Evolutionary conservation across 2,797 vertebrate species (phyloP).

Genomic region (Mionectes olivaceus): DNA sequence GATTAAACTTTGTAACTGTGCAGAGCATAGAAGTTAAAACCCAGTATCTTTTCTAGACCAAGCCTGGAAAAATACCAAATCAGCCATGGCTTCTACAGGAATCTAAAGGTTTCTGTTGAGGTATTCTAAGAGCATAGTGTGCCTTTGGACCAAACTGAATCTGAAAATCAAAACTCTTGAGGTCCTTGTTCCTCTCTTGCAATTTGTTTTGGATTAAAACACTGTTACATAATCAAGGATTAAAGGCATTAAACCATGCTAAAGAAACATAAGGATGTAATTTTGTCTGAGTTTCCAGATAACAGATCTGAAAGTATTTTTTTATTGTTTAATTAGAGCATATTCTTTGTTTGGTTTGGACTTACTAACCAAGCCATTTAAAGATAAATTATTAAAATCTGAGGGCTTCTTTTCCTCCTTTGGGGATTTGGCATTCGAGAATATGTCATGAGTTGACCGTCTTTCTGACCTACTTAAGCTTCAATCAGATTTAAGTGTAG

Average conservation of each 20-base stretch:
- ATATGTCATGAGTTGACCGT: neutral
- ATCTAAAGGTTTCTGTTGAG: neutral
- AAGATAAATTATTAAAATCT: neutral
- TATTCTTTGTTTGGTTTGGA: neutral
- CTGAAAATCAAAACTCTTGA: neutral
- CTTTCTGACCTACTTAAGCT: neutral
- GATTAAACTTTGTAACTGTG: neutral
- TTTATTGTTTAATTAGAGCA: neutral
- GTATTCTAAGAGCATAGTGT: neutral
- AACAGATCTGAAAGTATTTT: neutral
- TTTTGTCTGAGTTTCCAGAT: neutral
- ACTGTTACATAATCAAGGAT: slow-evolving; percentile 23
- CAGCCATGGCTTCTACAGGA: neutral
- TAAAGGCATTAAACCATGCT: neutral
- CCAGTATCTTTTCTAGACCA: rapidly evolving
- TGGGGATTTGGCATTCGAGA: neutral
- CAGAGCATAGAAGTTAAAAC: neutral
- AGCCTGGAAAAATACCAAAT: neutral
- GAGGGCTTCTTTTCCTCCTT: neutral
- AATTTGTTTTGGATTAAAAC: slow-evolving; percentile 21
- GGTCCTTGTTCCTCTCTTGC: neutral
- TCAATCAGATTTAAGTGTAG: neutral
- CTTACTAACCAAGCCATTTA: neutral
- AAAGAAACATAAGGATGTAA: neutral
- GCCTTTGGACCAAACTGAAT: neutral